Conservation (phyloP, 2,888 invertebrate species). For the Poecilus cupreus region DNA sequence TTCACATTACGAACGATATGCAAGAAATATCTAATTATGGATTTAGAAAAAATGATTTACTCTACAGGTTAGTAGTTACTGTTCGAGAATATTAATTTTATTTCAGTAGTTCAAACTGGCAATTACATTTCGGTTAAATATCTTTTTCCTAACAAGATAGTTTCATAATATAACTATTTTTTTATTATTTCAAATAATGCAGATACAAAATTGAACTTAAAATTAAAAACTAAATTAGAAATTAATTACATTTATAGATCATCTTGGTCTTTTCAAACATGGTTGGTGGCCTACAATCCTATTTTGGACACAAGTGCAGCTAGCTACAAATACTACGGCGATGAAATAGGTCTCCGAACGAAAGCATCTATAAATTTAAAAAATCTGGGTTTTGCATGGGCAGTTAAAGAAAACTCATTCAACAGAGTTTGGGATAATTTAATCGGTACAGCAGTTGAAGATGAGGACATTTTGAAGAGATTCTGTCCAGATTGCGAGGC, state of each 20-base stretch:
- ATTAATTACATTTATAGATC: background rate
- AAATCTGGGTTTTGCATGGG: background rate
- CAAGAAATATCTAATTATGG: background rate
- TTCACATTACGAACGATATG: background rate
- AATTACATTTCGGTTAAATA: no score
- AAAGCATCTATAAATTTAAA: background rate
- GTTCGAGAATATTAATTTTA: no score
- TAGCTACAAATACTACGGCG: slow-evolving; percentile 19
- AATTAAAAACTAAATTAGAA: background rate
- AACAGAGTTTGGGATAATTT: slow-evolving; percentile 10
- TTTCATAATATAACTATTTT: no score
- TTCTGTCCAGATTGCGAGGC: slow-evolving; percentile 22
- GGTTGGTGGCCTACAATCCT: slow-evolving; percentile 39
- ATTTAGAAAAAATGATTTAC: background rate
- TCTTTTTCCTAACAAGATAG: no score
- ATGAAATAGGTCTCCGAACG: background rate
- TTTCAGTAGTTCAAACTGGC: no score
- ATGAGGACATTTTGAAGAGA: slow-evolving; percentile 20
- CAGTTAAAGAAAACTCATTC: slow-evolving; percentile 2
- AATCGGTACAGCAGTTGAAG: slow-evolving; percentile 16
- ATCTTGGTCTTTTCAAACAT: background rate
- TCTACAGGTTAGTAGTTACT: background rate
- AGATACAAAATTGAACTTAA: background rate
- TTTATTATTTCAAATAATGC: no score
- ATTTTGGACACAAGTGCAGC: slow-evolving; percentile 6